Percentiles rank a stretch among this genome's conserved stretches.
These are phyloP conservation scores for Catocala sponsa DNA, from an alignment of 2,888 invertebrate species.

Conservation along the genomic window DNA sequence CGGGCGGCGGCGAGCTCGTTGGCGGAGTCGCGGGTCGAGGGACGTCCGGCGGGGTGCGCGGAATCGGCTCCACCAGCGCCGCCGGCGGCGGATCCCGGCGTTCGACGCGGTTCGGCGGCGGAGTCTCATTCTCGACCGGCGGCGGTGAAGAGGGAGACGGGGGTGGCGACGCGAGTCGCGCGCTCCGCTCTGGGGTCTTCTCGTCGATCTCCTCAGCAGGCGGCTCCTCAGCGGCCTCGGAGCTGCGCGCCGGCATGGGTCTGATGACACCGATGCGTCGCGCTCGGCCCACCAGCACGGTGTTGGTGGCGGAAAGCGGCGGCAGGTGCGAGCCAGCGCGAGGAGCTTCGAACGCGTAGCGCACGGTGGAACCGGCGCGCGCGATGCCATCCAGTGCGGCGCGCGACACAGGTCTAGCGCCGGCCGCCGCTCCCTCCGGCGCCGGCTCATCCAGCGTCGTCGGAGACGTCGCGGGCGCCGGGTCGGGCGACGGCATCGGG, in stretches of 20 bases:
- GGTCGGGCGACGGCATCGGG: slow-evolving; percentile 83
- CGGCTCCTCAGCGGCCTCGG: slow-evolving; percentile 46
- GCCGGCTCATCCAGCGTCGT: slow-evolving; percentile 66
- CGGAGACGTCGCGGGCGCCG: slow-evolving; percentile 79
- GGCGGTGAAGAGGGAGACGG: slow-evolving; percentile 57
- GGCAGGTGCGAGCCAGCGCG: slow-evolving; percentile 72
- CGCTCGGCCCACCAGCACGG: slow-evolving; percentile 71
- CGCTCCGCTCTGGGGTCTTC: slow-evolving; percentile 50
- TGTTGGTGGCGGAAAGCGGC: slow-evolving; percentile 75
- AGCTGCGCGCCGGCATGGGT: slow-evolving; percentile 76
- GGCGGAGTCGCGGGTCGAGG: slow-evolving; percentile 36
- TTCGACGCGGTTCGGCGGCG: slow-evolving; percentile 69
- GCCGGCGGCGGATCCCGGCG: slow-evolving; percentile 78
- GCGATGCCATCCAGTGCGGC: slow-evolving; percentile 90
- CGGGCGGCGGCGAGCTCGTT: slow-evolving; percentile 57
- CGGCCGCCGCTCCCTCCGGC: slow-evolving; percentile 60
- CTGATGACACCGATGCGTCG: slow-evolving; percentile 88
- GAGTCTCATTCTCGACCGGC: slow-evolving; percentile 69
- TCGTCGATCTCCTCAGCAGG: slow-evolving; percentile 49
- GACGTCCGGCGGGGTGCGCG: slow-evolving; percentile 67
- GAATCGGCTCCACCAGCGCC: slow-evolving; percentile 79
- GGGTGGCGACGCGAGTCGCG: slow-evolving; percentile 47
- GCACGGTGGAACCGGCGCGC: slow-evolving; percentile 90
- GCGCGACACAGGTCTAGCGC: slow-evolving; percentile 83
- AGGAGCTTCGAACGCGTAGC: slow-evolving; percentile 87